These are phyloP conservation scores for Holothuria scabra DNA, from an alignment of 53 echinoderm and acorn worm species.

Conservation along the genomic window DNA sequence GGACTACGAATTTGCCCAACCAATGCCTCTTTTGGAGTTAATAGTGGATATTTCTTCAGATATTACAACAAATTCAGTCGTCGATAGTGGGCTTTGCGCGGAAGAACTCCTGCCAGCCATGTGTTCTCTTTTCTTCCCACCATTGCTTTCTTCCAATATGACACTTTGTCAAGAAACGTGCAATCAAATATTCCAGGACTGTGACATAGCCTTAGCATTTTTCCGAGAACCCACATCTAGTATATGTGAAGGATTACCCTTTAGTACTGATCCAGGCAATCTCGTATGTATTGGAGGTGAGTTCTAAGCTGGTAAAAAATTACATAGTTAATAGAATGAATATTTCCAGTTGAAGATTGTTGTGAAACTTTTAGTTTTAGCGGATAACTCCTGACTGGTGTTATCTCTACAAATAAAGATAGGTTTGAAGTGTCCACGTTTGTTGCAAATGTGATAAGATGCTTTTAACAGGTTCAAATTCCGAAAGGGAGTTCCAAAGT, in stretches of 20 bases:
- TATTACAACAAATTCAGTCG: not conserved
- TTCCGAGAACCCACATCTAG: not conserved
- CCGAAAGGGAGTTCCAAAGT: too few relatives aligned
- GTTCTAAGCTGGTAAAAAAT: not conserved
- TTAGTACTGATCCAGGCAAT: not conserved
- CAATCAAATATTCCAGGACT: not conserved
- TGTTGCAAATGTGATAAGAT: too few relatives aligned
- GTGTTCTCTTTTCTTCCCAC: slow-evolving; percentile 4
- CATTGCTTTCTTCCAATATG: not conserved
- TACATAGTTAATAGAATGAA: too few relatives aligned
- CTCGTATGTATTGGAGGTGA: not conserved
- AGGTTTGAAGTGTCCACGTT: too few relatives aligned
- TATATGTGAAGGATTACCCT: not conserved
- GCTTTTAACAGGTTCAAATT: too few relatives aligned
- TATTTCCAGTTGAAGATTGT: too few relatives aligned
- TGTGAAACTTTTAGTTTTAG: too few relatives aligned
- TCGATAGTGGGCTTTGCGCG: not conserved
- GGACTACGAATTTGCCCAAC: not conserved
- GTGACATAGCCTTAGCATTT: not conserved
- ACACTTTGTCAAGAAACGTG: slow-evolving; percentile 15
- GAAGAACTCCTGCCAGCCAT: not conserved
- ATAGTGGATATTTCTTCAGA: not conserved
- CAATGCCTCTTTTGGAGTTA: not conserved
- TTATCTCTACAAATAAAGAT: too few relatives aligned
- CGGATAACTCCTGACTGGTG: too few relatives aligned